Percentiles rank a stretch among this genome's conserved stretches.
Conservation (phyloP, 2,797 vertebrate genomes). For the Erithacus rubecula region DNA sequence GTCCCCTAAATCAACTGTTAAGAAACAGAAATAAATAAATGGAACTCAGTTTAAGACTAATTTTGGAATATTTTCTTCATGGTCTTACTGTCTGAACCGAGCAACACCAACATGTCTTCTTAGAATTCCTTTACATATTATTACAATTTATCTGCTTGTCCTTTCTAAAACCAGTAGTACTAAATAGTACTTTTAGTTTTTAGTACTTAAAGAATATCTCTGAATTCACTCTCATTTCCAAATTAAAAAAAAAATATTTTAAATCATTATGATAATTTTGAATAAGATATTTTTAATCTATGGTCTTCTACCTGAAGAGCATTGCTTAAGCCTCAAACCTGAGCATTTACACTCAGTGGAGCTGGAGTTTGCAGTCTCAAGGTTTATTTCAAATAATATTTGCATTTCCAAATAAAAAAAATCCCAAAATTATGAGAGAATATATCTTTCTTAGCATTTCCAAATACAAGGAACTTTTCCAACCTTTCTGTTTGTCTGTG, state of each 20-base stretch:
- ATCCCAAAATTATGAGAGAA: neutral
- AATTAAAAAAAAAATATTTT: neutral
- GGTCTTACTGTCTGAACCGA: neutral
- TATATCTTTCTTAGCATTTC: neutral
- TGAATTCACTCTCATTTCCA: slow-evolving; percentile 23
- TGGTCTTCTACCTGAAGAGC: neutral
- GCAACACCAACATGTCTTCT: neutral
- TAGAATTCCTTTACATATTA: neutral
- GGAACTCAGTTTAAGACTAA: neutral
- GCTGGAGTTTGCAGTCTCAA: neutral
- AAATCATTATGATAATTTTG: neutral
- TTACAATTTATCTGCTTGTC: neutral
- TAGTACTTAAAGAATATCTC: neutral
- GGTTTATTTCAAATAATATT: neutral
- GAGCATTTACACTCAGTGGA: neutral
- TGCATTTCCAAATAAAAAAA: neutral
- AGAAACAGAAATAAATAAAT: neutral
- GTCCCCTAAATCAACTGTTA: neutral
- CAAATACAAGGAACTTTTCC: neutral
- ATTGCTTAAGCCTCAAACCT: neutral
- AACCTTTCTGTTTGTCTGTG: neutral
- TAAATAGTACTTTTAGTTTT: neutral
- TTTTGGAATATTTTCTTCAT: neutral
- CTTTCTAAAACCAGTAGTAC: neutral
- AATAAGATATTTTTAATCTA: neutral